Evolutionary conservation across 2,113 vertebrate genomes (phyloP), one percentile per base, ranked within the genome.

Genomic region (Bubo blakistoni): DNA sequence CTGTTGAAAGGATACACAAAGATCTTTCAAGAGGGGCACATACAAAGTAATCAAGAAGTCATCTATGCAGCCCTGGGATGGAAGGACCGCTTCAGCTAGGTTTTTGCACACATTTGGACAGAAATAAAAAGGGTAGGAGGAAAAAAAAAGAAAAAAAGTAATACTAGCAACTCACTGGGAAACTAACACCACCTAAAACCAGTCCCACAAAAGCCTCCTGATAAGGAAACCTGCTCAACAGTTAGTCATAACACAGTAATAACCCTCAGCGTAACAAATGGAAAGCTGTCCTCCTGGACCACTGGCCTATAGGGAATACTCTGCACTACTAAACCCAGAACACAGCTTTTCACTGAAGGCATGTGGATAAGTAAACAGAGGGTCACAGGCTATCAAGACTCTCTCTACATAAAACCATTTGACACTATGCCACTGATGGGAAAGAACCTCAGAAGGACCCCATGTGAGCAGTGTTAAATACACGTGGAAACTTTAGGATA

Each of bases 381-480:
- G 21, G 25, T 57, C 65, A 46, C 5, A 77, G 21, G 27, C 27
- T 77, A 42, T 49, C 32, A 27, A 73, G 49, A 51, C 16, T 81
- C 49, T 26, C 27, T 36, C 61, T 46, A n/a, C 7, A 0, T 5
- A 54, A 73, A 16, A 77, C 8, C 29, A 51, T 26, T 14, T 87
- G 34, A 79, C 10, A 25, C 15, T n/a, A 30, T 2, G 2, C 9
- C 59, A 86, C 19, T 0, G 0, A 62, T 2, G 15, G n/a, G 25
- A 69, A 91, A 78, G 51, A 59, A 38, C 19, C 40, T 70, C 51
- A 51, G 25, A 71, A 57, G 17, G 20, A 72, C 11, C 49, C 5
- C 51, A 19, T 3, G 7, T 0, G 1, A 29, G 36, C 18, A 27
- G 26, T 5, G 11, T 21, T 66, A 54, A 86, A 86, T 5, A 63